Base-by-base conservation (phyloP, 2,113 vertebrate genomes). In the Cygnus buccinator region DNA sequence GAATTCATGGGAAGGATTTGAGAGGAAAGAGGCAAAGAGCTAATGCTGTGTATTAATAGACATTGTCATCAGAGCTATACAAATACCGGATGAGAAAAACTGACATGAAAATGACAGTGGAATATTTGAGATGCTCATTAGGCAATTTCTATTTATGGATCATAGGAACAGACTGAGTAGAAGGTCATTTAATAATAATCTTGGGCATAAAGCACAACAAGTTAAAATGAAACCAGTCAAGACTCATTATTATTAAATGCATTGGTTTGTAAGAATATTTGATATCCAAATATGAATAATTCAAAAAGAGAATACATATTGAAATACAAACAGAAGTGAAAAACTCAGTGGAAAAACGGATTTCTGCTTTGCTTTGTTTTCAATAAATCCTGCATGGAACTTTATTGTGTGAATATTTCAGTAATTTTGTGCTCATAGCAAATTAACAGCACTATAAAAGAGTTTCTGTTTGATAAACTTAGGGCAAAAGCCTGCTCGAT, bases 141-240 rank as follows among this genome's bases (percentile, higher is more conserved):
- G 41, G 58, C 35, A 37, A 26, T 83, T 95, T 82, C 77, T 93
- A 35, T 92, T 94, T 95, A 58, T 66, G 86, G 66, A 29, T 89
- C 35, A 26, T 11, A 70, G 74, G 73, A 84, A 28, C 35, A 58
- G n/a, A 70, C 58, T 72, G 82, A 90, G 41, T 58, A 62, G 68
- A 78, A 89, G 66, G 81, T 46, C 66, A 75, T 58, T 87, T 84
- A 37, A 54, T 86, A 75, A 79, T 81, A 86, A 61, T 54, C 58
- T 37, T 70, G 50, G 66, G 22, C 73, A 87, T 58, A 72, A 87
- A 82, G 54, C 39, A 89, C 77, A 75, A 17, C 6, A 72, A 66
- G 66, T 73, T 89, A 87, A 93, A 95, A 89, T 82, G 31, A 92
- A 93, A 57, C 39, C 31, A 89, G 68, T 75, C 75, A 85, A 39